phyloP scores from a whole-genome alignment of 2,113 vertebrate species.

The Podocnemis expansa region DNA sequence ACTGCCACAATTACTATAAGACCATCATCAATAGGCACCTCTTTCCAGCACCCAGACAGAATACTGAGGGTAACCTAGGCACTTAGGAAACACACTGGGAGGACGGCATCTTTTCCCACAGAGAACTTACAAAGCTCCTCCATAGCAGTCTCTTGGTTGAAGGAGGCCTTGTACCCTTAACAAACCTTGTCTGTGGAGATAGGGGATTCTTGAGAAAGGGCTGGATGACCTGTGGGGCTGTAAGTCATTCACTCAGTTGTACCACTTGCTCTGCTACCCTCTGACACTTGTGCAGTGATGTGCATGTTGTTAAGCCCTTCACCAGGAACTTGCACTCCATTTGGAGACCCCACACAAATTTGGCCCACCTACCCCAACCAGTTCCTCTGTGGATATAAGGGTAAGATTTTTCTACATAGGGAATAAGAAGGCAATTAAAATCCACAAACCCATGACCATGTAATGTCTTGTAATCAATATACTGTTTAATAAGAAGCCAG shows the following conservation, averaged over 20 bases:
- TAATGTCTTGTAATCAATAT: constrained; percentile 62
- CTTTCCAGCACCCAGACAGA: not conserved
- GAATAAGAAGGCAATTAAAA: constrained; percentile 49
- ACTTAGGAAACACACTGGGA: not conserved
- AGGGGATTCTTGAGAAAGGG: not conserved
- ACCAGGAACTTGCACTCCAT: not conserved
- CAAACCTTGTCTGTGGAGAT: fast-evolving
- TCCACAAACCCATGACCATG: constrained; percentile 39
- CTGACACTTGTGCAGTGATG: fast-evolving
- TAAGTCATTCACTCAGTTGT: not conserved
- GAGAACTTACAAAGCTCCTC: not conserved
- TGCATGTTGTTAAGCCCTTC: not conserved
- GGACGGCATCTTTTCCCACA: not conserved
- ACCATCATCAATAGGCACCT: not conserved
- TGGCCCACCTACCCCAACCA: not conserved
- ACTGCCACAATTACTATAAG: not conserved
- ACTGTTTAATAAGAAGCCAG: constrained; percentile 47
- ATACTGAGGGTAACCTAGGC: not conserved
- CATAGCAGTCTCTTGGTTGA: not conserved
- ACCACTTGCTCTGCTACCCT: not conserved
- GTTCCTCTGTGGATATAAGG: not conserved
- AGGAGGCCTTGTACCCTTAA: fast-evolving
- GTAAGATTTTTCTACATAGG: constrained; percentile 29
- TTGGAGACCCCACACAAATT: not conserved
- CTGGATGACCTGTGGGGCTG: fast-evolving